Base-by-base conservation (phyloP, 2,797 vertebrate genomes). In the Apogon hyalosoma region DNA sequence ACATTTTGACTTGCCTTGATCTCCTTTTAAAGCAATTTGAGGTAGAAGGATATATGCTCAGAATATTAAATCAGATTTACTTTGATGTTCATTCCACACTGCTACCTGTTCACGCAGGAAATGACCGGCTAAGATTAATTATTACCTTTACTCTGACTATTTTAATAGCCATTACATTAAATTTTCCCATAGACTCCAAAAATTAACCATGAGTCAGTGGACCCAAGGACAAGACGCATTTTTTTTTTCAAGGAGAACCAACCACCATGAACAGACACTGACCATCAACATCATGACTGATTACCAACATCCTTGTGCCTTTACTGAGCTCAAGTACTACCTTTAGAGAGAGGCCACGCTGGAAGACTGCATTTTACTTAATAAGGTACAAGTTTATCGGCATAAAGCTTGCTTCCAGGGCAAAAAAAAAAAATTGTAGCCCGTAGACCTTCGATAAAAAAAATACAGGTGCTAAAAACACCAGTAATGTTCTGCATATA, bases 51-150 rank as follows among this genome's bases (percentile, higher is more conserved):
- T 50, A 28, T 63, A 51, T 28, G 69, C 47, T 68, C 53, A 6
- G 55, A 78, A 83, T 74, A 73, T 54, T 4, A 80, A 75, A 70
- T 63, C 41, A 54, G 71, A 78, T 66, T 79, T 64, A 69, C 77
- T 73, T 77, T 80, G 55, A 85, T 73, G 78, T 85, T 77, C 41
- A 18, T 53, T 55, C 28, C 6, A 15, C 47, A 50, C 15, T 43
- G 60, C 28, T 67, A 77, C 70, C 71, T 73, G 79, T 45, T 55
- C 52, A 6, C 56, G 33, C 42, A 46, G 14, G 18, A 75, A 74
- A 73, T 13, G 15, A 21, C 10, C 16, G 12, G 16, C 46, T 43
- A 46, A 31, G 60, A 77, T 75, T 58, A 77, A 82, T 77, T 48
- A 82, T 70, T 62, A 73, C 9, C 24, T 65, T 71, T 56, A 39